Evolutionary conservation across 2,113 vertebrate species (phyloP), one percentile per base, ranked within the genome.

Genomic region (Cyprinodon tularosa): DNA sequence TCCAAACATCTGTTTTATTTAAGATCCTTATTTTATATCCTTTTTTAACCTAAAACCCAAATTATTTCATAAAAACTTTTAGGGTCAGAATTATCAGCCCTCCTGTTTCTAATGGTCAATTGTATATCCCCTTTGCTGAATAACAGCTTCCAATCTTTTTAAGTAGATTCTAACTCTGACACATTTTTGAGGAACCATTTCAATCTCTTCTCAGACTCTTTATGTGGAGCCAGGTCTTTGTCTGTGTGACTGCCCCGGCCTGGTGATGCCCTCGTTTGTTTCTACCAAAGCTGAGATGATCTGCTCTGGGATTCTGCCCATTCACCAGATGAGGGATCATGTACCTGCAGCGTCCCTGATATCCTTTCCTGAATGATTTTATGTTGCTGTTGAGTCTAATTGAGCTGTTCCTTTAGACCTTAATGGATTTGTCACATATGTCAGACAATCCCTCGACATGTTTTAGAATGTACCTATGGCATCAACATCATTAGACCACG

Each of bases 221-320:
- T 98, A 95, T 22, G 98, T 99, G 89, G 97, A 98, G 71, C 93
- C 96, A 15, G 94, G 91, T 47, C 92, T 98, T 42, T 98, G 98
- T 84, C 93, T 99, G 0, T 99, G 98, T 79, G 98, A 99, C 93
- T 99, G 98, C 67, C 98, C 98, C 0, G 98, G 98, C 78, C 93
- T 99, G 73, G 97, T 98, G 91, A 99, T 99, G 98, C 98, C 98
- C 0, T 98, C 98, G 42, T 99, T 99, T 9, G 91, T 98, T 83
- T 97, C 96, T 17, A 98, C 97, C 66, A 99, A 99, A 93, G 98
- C 98, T 9, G 97, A 99, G 88, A 99, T 99, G 98, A 96, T 95
- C 79, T 99, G 98, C 90, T 95, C 73, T 71, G 98, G 98, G 78
- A 98, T 99, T 89, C 90, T 99, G 50, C 96, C 97, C 12, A 97